A percentile compares a stretch with the other conserved stretches of the same genome.
These are phyloP conservation scores for Leptodactylus fallax DNA, from an alignment of 2,797 vertebrate species.

Conservation along the genomic window DNA sequence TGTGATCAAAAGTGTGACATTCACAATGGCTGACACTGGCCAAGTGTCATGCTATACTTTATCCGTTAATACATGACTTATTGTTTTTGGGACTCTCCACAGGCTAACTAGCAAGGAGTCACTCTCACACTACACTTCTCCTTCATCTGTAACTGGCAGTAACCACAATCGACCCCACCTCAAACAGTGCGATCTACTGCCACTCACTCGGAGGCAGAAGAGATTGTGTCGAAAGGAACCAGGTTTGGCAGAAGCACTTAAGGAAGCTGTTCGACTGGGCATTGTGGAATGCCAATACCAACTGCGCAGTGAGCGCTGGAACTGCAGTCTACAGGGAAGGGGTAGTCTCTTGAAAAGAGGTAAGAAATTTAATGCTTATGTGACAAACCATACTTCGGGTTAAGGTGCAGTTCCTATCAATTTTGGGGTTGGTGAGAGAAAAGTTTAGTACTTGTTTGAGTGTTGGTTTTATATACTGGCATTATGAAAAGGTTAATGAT, in stretches of 20 bases:
- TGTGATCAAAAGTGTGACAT: background rate
- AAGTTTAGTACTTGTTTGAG: background rate
- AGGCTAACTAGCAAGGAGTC: constrained; percentile 92
- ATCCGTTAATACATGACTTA: background rate
- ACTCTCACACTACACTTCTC: constrained; percentile 78
- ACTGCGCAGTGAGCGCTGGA: constrained; percentile 96
- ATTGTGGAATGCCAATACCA: constrained; percentile 93
- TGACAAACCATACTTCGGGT: background rate
- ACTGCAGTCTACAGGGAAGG: constrained; percentile 94
- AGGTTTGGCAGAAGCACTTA: constrained; percentile 90
- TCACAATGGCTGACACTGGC: background rate
- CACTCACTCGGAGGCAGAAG: constrained; percentile 89
- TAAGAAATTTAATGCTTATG: constrained; percentile 61
- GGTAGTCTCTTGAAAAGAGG: constrained; percentile 94
- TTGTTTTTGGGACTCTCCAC: constrained; percentile 1
- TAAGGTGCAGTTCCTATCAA: background rate
- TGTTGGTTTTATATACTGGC: background rate
- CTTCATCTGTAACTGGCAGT: constrained; percentile 68
- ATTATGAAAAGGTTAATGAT: background rate
- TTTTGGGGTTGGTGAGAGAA: background rate
- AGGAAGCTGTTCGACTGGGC: constrained; percentile 91
- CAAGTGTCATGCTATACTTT: background rate
- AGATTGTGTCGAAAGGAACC: constrained; percentile 92
- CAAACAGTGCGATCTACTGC: constrained; percentile 96
- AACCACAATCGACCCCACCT: constrained; percentile 82